Percentiles rank a stretch among this genome's conserved stretches.
Evolutionary conservation across 2,113 vertebrate species (phyloP).

Genomic region (Hassar affinis): DNA sequence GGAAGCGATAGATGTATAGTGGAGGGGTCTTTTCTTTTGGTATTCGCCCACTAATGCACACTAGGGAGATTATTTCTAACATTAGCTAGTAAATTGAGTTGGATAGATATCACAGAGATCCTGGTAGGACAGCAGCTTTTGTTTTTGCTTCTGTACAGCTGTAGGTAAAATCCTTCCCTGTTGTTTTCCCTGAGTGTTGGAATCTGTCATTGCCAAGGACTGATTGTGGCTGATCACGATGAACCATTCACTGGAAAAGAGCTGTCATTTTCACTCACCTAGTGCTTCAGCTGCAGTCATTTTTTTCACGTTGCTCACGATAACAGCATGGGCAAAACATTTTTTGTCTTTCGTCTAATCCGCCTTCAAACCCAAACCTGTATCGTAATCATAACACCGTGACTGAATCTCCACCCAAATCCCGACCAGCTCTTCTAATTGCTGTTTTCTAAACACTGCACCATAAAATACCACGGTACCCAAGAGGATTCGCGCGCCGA

Average conservation of each 20-base stretch:
- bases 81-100: not conserved
- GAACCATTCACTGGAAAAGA: not conserved
- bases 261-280: not conserved
- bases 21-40: too few species aligned
- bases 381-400: not conserved
- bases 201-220: not conserved
- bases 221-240: not conserved
- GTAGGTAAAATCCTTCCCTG: not conserved
- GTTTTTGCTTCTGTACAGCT: not conserved
- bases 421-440: constrained; percentile 18
- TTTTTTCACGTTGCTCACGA: too few species aligned
- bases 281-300: not conserved
- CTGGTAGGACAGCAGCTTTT: not conserved
- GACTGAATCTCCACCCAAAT: not conserved
- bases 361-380: not conserved
- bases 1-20: not conserved
- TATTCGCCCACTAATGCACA: too few species aligned
- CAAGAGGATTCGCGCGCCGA: constrained; percentile 21
- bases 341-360: not conserved
- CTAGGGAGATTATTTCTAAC: not conserved
- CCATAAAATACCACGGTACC: constrained; percentile 7
- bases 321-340: not conserved
- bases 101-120: not conserved
- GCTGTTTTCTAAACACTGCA: constrained; percentile 28
- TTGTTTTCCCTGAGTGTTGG: not conserved